Percentiles rank a stretch among this genome's conserved stretches.
Evolutionary conservation across 2,113 vertebrate genomes (phyloP).

Genomic region (Hucho hucho): DNA sequence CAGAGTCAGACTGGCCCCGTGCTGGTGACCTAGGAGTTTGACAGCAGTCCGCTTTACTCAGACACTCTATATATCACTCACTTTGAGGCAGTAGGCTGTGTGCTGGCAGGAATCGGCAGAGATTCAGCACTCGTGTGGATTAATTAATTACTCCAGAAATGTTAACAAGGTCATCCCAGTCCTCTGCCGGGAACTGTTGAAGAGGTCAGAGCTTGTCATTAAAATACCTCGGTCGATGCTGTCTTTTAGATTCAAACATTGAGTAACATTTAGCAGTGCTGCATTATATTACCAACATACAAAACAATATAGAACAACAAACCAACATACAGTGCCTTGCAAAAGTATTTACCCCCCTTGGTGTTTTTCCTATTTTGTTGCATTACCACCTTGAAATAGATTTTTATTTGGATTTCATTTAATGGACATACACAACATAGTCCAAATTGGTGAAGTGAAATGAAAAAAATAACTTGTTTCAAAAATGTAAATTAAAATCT

Average conservation of each 20-base stretch:
- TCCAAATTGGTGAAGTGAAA: no score
- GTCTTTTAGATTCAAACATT: not conserved
- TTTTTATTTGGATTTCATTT: no score
- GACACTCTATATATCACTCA: constrained; percentile 62
- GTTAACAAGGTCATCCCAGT: constrained; percentile 67
- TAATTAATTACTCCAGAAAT: constrained; percentile 75
- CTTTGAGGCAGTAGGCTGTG: constrained; percentile 33
- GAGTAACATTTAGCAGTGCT: not conserved
- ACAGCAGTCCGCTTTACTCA: constrained; percentile 33
- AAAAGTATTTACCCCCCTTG: no score
- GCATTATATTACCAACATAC: not conserved
- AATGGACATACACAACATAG: no score
- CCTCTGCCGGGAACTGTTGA: constrained; percentile 55
- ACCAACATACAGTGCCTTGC: not conserved
- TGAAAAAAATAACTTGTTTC: no score
- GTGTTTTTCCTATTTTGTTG: no score
- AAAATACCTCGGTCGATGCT: constrained; percentile 36
- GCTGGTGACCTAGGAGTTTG: constrained; percentile 56
- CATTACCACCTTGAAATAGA: no score
- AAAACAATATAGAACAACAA: not conserved
- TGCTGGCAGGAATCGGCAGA: constrained; percentile 16
- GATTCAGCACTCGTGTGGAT: constrained; percentile 64
- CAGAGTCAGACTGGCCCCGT: constrained; percentile 36
- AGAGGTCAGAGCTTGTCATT: constrained; percentile 55
- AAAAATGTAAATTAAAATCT: no score